Evolutionary conservation across 2,888 invertebrate species (phyloP).

Genomic region (Erebia palarica): DNA sequence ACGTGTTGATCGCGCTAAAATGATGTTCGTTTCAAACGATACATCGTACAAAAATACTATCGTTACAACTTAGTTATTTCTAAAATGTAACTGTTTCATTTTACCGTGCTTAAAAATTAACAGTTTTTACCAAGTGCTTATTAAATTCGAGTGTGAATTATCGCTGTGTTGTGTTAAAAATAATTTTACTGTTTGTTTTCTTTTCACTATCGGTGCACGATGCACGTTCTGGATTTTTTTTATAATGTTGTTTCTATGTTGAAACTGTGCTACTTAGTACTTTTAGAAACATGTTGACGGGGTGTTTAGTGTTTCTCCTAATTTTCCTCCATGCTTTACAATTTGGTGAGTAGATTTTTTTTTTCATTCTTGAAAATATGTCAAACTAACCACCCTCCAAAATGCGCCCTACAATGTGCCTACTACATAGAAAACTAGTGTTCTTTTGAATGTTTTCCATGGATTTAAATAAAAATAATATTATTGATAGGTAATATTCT

Average conservation of each 20-base stretch:
- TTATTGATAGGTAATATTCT: no score
- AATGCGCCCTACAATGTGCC: no score
- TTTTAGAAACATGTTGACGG: constrained; percentile 73
- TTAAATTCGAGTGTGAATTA: constrained; percentile 45
- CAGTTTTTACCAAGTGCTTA: constrained; percentile 52
- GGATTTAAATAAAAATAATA: no score
- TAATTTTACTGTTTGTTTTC: constrained; percentile 48
- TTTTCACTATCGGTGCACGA: constrained; percentile 57
- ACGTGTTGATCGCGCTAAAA: constrained; percentile 59
- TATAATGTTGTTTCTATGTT: constrained; percentile 46
- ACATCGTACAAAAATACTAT: constrained; percentile 43
- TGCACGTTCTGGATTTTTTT: constrained; percentile 67
- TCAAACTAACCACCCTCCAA: constrained; percentile 13
- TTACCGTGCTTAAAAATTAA: constrained; percentile 53
- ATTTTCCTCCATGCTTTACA: constrained; percentile 61
- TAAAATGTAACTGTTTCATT: constrained; percentile 55
- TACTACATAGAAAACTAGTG: no score
- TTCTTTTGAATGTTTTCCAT: no score
- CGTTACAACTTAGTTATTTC: constrained; percentile 42
- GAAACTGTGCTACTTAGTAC: constrained; percentile 61
- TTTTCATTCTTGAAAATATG: constrained; percentile 3
- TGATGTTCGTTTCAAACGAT: constrained; percentile 49
- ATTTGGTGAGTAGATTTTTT: constrained; percentile 56
- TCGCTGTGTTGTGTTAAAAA: constrained; percentile 55
- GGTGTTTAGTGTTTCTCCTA: constrained; percentile 63